Conservation (phyloP, 2,113 vertebrate species). For the Sigmodon hispidus region DNA sequence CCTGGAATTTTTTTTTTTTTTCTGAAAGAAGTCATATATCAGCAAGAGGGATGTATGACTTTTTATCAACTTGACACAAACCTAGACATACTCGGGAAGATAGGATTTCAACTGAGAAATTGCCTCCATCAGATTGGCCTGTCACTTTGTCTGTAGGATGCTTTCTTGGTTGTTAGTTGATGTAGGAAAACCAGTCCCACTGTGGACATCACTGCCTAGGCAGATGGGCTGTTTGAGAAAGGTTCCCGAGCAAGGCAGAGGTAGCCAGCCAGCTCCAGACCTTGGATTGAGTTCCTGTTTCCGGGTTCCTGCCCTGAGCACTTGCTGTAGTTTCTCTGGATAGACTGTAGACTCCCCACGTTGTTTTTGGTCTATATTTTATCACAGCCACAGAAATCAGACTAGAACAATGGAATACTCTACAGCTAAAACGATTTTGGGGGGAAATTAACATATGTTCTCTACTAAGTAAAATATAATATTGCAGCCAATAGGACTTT, state of each 20-base stretch:
- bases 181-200: neutral
- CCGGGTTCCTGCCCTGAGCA: neutral
- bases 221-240: neutral
- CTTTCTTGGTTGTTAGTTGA: neutral
- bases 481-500: neutral
- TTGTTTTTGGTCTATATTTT: neutral
- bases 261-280: neutral
- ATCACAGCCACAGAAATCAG: neutral
- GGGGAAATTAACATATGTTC: neutral
- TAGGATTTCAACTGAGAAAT: neutral
- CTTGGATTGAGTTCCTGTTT: neutral
- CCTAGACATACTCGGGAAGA: neutral
- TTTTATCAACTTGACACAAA: neutral
- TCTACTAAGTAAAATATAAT: neutral
- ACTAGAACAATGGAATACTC: neutral
- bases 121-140: neutral
- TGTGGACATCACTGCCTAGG: neutral
- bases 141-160: neutral
- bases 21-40: neutral
- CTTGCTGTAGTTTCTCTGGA: neutral
- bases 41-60: neutral
- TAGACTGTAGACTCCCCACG: neutral
- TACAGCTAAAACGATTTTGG: neutral
- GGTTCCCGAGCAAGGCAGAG: neutral
- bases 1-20: constrained; percentile 22